phyloP scores from a whole-genome alignment of 1,140 invertebrate species.

The Panagrolaimus sp. region DNA sequence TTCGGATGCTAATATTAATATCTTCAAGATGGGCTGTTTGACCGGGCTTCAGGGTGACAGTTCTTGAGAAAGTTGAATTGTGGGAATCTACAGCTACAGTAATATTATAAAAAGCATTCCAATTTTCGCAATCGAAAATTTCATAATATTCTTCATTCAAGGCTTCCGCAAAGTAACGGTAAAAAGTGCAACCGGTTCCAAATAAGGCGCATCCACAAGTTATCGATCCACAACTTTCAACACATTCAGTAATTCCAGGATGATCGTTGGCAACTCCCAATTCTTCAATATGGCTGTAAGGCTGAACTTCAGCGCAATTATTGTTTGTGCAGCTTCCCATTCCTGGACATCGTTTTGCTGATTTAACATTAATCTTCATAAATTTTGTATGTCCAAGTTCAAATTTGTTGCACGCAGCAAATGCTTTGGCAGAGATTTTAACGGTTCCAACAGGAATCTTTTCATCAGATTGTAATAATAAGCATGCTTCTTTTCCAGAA shows the following conservation, averaged over 20 bases:
- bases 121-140: not conserved
- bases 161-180: not conserved
- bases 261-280: not conserved
- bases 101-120: no score
- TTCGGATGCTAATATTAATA: no score
- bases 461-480: not conserved
- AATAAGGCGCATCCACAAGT: not conserved
- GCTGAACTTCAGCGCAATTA: not conserved
- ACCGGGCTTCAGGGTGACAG: no score
- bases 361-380: not conserved
- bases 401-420: not conserved
- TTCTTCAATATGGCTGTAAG: not conserved
- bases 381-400: not conserved
- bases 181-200: not conserved
- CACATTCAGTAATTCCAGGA: not conserved
- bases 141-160: not conserved
- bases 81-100: no score
- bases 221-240: not conserved
- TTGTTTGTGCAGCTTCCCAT: not conserved
- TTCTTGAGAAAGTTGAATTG: no score
- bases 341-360: not conserved
- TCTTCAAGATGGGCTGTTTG: no score
- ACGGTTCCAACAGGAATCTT: not conserved
- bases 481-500: not conserved
- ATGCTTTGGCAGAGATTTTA: not conserved